Percentiles rank a stretch among this genome's conserved stretches.
These are phyloP conservation scores for Tichodroma muraria DNA, from an alignment of 2,113 vertebrate genomes.

Conservation along the genomic window DNA sequence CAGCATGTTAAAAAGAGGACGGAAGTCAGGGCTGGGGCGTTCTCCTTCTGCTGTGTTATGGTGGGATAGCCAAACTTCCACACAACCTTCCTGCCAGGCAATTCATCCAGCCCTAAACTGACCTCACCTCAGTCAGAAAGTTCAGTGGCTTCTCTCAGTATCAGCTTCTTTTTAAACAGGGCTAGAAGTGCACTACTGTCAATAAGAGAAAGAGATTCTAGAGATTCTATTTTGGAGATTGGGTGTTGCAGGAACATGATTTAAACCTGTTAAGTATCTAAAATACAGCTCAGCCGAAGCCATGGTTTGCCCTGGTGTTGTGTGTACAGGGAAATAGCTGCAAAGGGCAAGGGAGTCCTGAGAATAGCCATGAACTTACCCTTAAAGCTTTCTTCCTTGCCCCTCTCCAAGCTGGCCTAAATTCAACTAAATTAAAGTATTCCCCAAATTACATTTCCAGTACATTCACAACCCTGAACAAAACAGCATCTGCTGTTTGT, in stretches of 20 bases:
- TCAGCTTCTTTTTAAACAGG: background rate
- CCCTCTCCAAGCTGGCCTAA: background rate
- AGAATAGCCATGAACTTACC: background rate
- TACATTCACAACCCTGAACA: background rate
- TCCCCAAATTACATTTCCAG: background rate
- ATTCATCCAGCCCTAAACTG: background rate
- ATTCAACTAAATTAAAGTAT: background rate
- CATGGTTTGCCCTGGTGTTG: background rate
- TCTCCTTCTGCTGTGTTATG: background rate
- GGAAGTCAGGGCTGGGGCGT: background rate
- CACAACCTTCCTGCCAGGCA: background rate
- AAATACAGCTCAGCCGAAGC: background rate
- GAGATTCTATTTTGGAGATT: background rate
- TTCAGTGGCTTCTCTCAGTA: background rate
- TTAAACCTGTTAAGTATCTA: background rate
- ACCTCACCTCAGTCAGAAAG: background rate
- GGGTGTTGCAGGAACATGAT: background rate
- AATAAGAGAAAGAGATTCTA: background rate
- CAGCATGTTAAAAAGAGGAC: conserved; percentile 3
- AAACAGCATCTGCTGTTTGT: background rate
- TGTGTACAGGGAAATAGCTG: background rate
- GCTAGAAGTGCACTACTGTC: background rate
- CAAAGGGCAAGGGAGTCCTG: background rate
- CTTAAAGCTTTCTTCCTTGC: background rate
- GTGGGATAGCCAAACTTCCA: background rate